Evolutionary conservation across 2,888 invertebrate species (phyloP).

Genomic region (Neoascia interrupta): DNA sequence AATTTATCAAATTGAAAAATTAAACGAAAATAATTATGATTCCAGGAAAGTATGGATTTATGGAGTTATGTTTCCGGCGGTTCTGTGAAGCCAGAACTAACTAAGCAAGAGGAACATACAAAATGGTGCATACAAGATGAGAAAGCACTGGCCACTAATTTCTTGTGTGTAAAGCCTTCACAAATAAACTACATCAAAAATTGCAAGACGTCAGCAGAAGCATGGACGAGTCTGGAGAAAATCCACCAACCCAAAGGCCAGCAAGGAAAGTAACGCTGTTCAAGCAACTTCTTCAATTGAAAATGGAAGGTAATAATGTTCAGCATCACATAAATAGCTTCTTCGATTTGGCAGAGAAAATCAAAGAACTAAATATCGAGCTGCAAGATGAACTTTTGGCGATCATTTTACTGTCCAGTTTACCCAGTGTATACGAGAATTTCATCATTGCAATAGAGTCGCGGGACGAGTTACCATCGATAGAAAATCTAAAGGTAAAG

Average conservation of each 20-base stretch:
- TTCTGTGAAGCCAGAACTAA: too few species aligned
- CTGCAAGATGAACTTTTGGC: constrained; percentile 29
- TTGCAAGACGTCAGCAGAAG: constrained; percentile 3
- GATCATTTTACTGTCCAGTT: constrained; percentile 14
- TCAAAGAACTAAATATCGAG: constrained; percentile 15
- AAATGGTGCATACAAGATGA: too few species aligned
- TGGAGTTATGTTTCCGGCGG: too few species aligned
- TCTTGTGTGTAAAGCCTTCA: constrained; percentile 2
- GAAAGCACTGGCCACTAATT: constrained; percentile 3
- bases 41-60: too few species aligned
- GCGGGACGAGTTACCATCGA: constrained; percentile 13
- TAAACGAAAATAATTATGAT: too few species aligned
- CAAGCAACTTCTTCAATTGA: constrained; percentile 32
- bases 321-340: not conserved
- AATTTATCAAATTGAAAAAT: too few species aligned
- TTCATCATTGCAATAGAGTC: constrained; percentile 33
- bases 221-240: constrained; percentile 20
- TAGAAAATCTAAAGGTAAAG: constrained; percentile 26
- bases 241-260: constrained; percentile 13
- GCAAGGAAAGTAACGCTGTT: constrained; percentile 31
- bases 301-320: not conserved
- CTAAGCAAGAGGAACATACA: too few species aligned
- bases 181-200: constrained; percentile 9
- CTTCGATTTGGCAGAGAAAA: not conserved
- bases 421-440: constrained; percentile 9